Evolutionary conservation across 1,140 invertebrate genomes (phyloP).

Genomic region (Papilio helenus): DNA sequence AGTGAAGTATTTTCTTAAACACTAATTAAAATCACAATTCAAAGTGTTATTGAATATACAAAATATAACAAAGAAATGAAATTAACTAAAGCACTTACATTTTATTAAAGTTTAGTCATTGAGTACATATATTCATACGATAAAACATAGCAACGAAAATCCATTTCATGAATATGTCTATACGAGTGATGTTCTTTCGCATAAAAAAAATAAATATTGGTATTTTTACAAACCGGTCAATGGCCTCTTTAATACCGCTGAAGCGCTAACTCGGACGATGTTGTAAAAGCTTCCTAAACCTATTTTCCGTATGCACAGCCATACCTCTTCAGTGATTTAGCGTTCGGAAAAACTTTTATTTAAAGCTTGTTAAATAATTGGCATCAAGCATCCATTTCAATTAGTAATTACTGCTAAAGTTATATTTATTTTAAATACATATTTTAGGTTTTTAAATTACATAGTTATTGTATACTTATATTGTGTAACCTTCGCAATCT

Average conservation of each 20-base stretch:
- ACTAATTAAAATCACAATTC: not conserved
- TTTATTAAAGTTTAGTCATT: not conserved
- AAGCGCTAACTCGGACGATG: conserved; percentile 3
- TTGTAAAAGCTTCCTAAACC: conserved; percentile 5
- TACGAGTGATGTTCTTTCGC: not conserved
- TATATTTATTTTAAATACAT: not conserved
- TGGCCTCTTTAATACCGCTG: not conserved
- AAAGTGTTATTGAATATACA: not conserved
- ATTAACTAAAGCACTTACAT: not conserved
- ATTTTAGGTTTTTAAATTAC: not conserved
- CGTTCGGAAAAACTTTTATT: not conserved
- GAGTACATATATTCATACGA: not conserved
- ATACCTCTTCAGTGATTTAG: conserved; percentile 5
- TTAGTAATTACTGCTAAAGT: not conserved
- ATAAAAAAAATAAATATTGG: conserved; percentile 22
- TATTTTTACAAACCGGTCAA: not conserved
- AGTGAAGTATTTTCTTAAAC: not conserved
- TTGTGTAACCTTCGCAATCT: no score
- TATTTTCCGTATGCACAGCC: conserved; percentile 6
- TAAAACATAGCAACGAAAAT: not conserved
- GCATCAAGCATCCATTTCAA: not conserved
- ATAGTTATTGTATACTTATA: no score
- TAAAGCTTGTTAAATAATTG: not conserved
- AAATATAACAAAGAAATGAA: not conserved
- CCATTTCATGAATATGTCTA: not conserved